Percentiles rank a stretch among this genome's conserved stretches.
phyloP scores from a whole-genome alignment of 2,797 vertebrate species.

The Rhodeus uyekii region DNA sequence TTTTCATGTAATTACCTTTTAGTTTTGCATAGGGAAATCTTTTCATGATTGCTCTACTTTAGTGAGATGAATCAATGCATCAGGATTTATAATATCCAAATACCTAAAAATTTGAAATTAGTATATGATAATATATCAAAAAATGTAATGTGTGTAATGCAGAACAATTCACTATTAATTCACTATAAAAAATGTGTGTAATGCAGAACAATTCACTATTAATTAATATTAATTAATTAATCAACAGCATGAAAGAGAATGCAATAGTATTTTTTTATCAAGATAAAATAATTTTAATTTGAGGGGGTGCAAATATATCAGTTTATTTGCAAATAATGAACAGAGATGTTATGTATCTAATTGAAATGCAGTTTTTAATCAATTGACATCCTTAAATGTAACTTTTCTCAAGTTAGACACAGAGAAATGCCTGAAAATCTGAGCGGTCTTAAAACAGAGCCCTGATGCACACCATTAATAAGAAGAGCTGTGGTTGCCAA shows the following conservation, averaged over 20 bases:
- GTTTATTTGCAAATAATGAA: neutral
- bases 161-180: neutral
- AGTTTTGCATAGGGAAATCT: slow-evolving; percentile 33
- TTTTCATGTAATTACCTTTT: slow-evolving; percentile 67
- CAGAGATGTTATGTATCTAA: too few species aligned
- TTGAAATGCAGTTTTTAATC: neutral
- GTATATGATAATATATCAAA: neutral
- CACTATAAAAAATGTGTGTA: neutral
- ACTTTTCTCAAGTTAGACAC: neutral
- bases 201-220: neutral
- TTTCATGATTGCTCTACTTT: neutral
- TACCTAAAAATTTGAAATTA: neutral
- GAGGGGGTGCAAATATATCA: neutral
- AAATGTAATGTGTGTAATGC: neutral
- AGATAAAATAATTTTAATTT: neutral
- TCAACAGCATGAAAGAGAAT: neutral
- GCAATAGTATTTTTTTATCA: neutral
- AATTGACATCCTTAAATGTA: neutral
- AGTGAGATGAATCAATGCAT: neutral
- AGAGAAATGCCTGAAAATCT: neutral
- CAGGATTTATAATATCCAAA: neutral
- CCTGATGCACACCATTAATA: slow-evolving; percentile 23
- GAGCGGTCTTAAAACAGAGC: slow-evolving; percentile 8
- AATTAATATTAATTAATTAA: neutral
- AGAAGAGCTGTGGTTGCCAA: slow-evolving; percentile 48